Percentiles rank a stretch among this genome's conserved stretches.
phyloP scores from a whole-genome alignment of 1,140 invertebrate species.

The Oedothorax gibbosus region DNA sequence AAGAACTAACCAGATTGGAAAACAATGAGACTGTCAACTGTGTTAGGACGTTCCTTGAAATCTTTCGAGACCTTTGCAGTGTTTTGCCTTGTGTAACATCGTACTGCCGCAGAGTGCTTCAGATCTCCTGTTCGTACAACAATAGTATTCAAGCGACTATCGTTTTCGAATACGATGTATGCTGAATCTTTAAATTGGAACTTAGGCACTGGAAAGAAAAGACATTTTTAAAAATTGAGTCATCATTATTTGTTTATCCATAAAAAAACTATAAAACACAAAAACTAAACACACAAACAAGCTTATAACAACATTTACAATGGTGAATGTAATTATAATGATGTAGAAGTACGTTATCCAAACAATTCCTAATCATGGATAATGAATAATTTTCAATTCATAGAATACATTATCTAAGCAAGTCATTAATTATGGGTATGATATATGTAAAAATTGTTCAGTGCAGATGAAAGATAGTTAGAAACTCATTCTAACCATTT shows the following conservation, averaged over 20 bases:
- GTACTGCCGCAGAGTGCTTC: conserved; percentile 65
- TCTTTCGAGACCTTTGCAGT: conserved; percentile 67
- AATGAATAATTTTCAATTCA: too few species aligned
- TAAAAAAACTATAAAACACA: too few species aligned
- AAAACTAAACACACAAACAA: too few species aligned
- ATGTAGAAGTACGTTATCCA: too few species aligned
- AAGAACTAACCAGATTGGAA: conserved; percentile 67
- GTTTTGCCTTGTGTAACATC: conserved; percentile 70
- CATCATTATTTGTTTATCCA: not conserved
- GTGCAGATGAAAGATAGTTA: too few species aligned
- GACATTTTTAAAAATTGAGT: not conserved
- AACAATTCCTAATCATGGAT: too few species aligned
- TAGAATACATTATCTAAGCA: too few species aligned
- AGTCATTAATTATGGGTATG: too few species aligned
- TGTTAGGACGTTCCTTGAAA: conserved; percentile 69
- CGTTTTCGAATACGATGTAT: conserved; percentile 67
- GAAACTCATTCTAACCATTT: too few species aligned
- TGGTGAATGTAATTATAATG: too few species aligned
- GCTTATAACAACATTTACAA: too few species aligned
- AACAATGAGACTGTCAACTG: conserved; percentile 66
- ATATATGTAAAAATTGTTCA: too few species aligned
- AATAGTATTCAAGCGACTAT: conserved; percentile 65
- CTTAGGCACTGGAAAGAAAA: conserved; percentile 66
- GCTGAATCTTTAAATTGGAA: conserved; percentile 68
- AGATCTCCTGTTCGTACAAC: conserved; percentile 68